Evolutionary conservation across 2,888 invertebrate genomes (phyloP), one percentile per base, ranked within the genome.

Genomic region (Aphodius granarius): DNA sequence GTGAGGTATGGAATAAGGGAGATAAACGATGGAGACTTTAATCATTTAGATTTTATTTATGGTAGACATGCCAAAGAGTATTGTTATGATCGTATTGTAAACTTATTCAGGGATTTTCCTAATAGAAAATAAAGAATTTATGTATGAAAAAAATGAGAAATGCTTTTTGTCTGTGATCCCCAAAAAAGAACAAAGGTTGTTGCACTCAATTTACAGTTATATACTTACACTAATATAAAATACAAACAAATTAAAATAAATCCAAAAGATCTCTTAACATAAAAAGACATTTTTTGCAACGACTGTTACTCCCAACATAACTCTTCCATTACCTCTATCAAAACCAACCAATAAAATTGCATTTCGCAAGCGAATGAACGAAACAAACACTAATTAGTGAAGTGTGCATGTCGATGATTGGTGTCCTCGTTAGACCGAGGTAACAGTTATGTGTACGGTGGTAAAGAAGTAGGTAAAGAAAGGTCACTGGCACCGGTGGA

Each of bases 21-120:
- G 77, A 82, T 87, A 6, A 75, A 75, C 20, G 83, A 82, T 15
- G 78, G 81, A 6, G 83, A 83, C 71, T 88, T 88, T 80, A 87
- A 87, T 74, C 88, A 88, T 74, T 81, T 84, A 63, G 87, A 87
- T 79, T 87, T 86, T 78, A 77, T 86, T 9, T 85, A 84, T 77
- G 87, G 87, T 21, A 83, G 81, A 73, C 82, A 85, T 75, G 83
- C 84, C 0, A 86, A 85, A 72, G 79, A 78, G 19, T 74, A 84
- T 17, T 83, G 85, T 19, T 84, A 83, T 19, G 83, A 85, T 73
- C 82, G 82, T 21, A 66, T 86, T 3, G 64, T 86, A 20, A 79
- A 77, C 63, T 72, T 77, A 63, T 75, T 77, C 22, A 16, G 73
- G 17, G 73, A 72, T n/a, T 77, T 77, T 64, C 77, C 77, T 21